Conservation (phyloP, 2,797 vertebrate species). For the Onychomys arenicola region DNA sequence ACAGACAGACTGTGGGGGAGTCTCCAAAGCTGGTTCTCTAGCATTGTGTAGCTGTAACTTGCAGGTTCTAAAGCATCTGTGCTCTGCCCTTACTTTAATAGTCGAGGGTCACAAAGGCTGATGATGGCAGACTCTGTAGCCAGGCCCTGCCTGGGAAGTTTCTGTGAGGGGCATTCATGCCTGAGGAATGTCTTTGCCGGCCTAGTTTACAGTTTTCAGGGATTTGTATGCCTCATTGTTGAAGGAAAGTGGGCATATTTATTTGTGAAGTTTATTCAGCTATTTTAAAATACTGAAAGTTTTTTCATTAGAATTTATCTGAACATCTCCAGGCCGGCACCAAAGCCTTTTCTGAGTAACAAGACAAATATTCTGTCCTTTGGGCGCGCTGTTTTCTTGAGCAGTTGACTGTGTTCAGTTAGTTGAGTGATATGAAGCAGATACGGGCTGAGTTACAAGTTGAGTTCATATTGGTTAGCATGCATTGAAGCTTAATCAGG, state of each 20-base stretch:
- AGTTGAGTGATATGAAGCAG: not conserved
- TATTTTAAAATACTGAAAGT: constrained; percentile 53
- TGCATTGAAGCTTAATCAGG: not conserved
- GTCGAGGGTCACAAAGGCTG: constrained; percentile 1
- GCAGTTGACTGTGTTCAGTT: constrained; percentile 1
- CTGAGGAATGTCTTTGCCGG: constrained; percentile 60
- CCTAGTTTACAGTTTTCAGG: constrained; percentile 45
- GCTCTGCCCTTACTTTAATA: not conserved
- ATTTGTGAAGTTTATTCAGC: constrained; percentile 47
- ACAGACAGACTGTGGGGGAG: not conserved
- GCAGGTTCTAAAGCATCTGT: not conserved
- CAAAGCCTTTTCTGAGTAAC: constrained; percentile 38
- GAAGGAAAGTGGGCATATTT: constrained; percentile 52
- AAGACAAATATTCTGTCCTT: constrained; percentile 42
- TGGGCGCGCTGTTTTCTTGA: constrained; percentile 18
- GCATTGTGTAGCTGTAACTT: not conserved
- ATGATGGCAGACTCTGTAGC: not conserved
- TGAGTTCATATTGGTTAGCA: not conserved
- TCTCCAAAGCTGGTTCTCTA: constrained; percentile 22
- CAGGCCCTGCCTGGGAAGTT: constrained; percentile 19
- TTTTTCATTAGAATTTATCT: constrained; percentile 23
- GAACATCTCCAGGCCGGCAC: constrained; percentile 49
- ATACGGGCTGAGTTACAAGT: not conserved
- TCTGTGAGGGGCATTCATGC: constrained; percentile 33
- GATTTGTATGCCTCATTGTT: constrained; percentile 48